Evolutionary conservation across 1,140 invertebrate genomes (phyloP), one percentile per base, ranked within the genome.

Genomic region (Oryzaephilus surinamensis): DNA sequence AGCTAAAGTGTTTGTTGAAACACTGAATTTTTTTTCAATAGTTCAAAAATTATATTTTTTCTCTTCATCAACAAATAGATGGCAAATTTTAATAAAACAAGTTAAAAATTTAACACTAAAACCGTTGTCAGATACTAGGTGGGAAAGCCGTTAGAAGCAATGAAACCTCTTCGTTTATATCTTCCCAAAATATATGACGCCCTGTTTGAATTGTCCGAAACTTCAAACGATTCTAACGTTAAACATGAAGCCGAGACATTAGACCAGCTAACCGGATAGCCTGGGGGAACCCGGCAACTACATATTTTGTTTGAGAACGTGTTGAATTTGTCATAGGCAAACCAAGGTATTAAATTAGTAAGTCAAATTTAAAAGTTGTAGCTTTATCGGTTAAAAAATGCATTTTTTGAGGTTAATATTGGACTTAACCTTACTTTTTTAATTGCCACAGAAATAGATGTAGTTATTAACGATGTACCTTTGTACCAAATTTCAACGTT

Each of bases 21-120:
- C 31, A 32, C 12, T 31, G 18, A 19, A 17, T 15, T 51, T 45
- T 33, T 51, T 48, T 34, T 33, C 19, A 32, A 11, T 39, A 36
- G 17, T 48, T 15, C 43, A 45, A 43, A 23, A 42, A 28, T 17
- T 51, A 17, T 48, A 48, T 27, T 44, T 43, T 32, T 50, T 50
- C 38, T 38, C 40, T 21, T 14, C 30, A 4, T 50, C 41, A 15
- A 36, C 34, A 1, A 5, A 23, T 8, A 27, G 41, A 3, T 45
- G 41, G 42, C 6, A 29, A 8, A 23, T 42, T 26, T 17, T 48
- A 14, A 26, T 37, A 13, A 34, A 38, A 3, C 23, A 51, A 30
- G 12, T 38, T n/a, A 5, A 33, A 11, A 12, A 4, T 18, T 41
- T 51, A 18, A 48, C 45, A 13, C 17, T 51, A 27, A 51, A 51